Percentiles rank a stretch among this genome's conserved stretches.
Evolutionary conservation across 1,140 invertebrate genomes (phyloP).

Genomic region (Arion vulgaris): DNA sequence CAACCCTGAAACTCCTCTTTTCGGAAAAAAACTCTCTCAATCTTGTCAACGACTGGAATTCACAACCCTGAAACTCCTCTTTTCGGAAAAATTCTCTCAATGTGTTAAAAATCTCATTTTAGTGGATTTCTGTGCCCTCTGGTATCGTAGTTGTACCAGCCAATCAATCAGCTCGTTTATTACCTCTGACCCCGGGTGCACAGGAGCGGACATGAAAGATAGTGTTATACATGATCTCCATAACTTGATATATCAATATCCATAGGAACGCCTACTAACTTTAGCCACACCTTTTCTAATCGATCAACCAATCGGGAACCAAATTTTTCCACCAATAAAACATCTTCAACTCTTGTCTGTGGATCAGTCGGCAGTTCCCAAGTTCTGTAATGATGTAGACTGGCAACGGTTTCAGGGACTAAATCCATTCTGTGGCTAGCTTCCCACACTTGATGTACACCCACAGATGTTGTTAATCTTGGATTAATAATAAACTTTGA

Average conservation of each 20-base stretch:
- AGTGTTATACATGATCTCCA: background rate
- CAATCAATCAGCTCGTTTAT: too few species aligned
- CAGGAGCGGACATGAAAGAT: too few species aligned
- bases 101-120: too few species aligned
- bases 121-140: too few species aligned
- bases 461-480: conserved; percentile 86
- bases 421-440: conserved; percentile 53
- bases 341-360: conserved; percentile 34
- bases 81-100: too few species aligned
- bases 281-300: conserved; percentile 39
- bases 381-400: conserved; percentile 92
- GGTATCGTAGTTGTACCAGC: too few species aligned
- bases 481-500: conserved; percentile 93
- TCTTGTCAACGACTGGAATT: too few species aligned
- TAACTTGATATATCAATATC: background rate
- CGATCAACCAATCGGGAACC: conserved; percentile 35
- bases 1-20: too few species aligned
- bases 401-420: conserved; percentile 83
- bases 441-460: conserved; percentile 94
- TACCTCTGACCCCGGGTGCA: too few species aligned
- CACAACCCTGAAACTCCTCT: too few species aligned
- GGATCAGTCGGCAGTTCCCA: conserved; percentile 49
- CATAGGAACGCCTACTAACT: conserved; percentile 15
- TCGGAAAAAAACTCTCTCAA: too few species aligned
- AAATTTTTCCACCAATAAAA: conserved; percentile 39